A percentile compares a stretch with the other conserved stretches of the same genome.
phyloP scores from a whole-genome alignment of 2,888 invertebrate species.

The Heliconius sara region DNA sequence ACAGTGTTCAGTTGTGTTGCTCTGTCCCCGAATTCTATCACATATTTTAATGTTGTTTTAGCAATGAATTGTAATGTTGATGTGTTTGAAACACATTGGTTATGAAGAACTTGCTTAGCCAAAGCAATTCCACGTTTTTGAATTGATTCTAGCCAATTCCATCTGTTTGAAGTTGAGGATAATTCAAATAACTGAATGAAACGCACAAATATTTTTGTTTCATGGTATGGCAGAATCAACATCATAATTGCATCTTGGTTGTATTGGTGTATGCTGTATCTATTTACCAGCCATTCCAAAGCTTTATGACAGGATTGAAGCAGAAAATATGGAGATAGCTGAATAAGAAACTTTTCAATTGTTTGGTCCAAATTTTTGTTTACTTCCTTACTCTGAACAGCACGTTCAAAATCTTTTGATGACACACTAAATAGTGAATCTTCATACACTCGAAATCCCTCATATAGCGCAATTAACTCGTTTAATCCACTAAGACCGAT shows the following conservation, averaged over 20 bases:
- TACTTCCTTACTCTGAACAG: slow-evolving; percentile 88
- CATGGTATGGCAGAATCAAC: slow-evolving; percentile 95
- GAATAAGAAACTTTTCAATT: slow-evolving; percentile 90
- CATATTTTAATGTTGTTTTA: slow-evolving; percentile 66
- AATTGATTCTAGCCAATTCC: slow-evolving; percentile 90
- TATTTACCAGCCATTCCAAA: slow-evolving; percentile 96
- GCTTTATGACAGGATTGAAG: slow-evolving; percentile 93
- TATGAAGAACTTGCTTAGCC: slow-evolving; percentile 88
- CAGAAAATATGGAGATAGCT: slow-evolving; percentile 94
- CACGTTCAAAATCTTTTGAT: slow-evolving; percentile 91
- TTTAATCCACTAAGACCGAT: slow-evolving; percentile 94
- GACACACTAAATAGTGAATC: slow-evolving; percentile 90
- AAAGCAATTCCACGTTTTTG: slow-evolving; percentile 90
- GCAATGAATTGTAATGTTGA: slow-evolving; percentile 67
- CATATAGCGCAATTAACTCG: slow-evolving; percentile 90
- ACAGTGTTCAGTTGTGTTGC: slow-evolving; percentile 87
- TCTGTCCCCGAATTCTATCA: slow-evolving; percentile 84
- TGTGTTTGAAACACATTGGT: slow-evolving; percentile 86
- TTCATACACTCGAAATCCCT: slow-evolving; percentile 89
- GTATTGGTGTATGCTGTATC: slow-evolving; percentile 94
- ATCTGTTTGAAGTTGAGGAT: slow-evolving; percentile 84
- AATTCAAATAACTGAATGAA: slow-evolving; percentile 91
- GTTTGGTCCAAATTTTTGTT: slow-evolving; percentile 90
- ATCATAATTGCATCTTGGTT: slow-evolving; percentile 92
- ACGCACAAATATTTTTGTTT: slow-evolving; percentile 93